Evolutionary conservation across 2,113 vertebrate species (phyloP), one percentile per base, ranked within the genome.

Genomic region (Dasyprocta punctata): DNA sequence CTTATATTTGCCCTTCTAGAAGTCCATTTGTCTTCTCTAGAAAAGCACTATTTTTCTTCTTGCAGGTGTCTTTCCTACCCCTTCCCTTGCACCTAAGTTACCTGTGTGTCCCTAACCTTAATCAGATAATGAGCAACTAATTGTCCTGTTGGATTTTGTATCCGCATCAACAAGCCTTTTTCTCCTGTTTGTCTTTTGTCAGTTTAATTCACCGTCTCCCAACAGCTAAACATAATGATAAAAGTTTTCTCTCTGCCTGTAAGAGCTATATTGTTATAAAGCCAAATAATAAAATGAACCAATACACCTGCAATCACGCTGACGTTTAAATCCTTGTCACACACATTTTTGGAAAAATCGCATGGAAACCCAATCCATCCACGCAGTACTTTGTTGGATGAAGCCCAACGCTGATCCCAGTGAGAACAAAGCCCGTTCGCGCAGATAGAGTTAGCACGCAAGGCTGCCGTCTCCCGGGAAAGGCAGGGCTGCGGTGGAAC

Each of bases 261-360:
- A 77, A 67, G 38, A 73, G 5, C 17, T 61, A 52, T 65, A 82
- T 6, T 91, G 6, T 61, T 71, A 78, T 12, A 83, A 67, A 61
- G 17, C 36, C 26, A 89, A 85, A 91, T 94, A 84, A 38, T 86
- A 52, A 89, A 92, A 38, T 89, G 38, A 92, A 92, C 41, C 28
- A 58, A 47, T 41, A 47, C 17, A 49, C 19, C 58, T 52, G 16
- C 19, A 65, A 69, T 69, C 24, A 58, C 65, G 41, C 44, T 85
- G 52, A 58, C 33, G 10, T 96, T 92, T 94, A 90, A 49, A 92
- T 86, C n/a, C 67, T 85, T 93, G 58, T 13, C 52, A 60, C 41
- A 6, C 28, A 24, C 17, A 28, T 86, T 97, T 54, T 49, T 33
- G 5, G 71, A 71, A 4, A 95, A 92, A 87, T 60, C 9, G 38